phyloP scores from a whole-genome alignment of 2,888 invertebrate genomes.

The Drosophila demipolita region DNA sequence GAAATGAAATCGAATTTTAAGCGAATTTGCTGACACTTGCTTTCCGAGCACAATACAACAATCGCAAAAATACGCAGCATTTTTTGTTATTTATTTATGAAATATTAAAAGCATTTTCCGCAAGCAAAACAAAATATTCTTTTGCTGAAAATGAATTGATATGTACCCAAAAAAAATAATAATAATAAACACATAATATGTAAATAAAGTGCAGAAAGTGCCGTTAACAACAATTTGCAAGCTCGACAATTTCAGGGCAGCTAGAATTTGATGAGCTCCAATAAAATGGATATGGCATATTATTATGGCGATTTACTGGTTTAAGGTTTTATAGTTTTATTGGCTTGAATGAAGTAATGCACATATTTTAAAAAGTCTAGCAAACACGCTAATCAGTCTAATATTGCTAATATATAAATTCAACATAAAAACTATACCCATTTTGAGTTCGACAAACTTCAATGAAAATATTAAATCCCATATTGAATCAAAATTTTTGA shows the following conservation, averaged over 20 bases:
- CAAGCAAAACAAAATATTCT: slow-evolving; percentile 28
- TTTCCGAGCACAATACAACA: slow-evolving; percentile 19
- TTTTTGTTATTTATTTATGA: slow-evolving; percentile 9
- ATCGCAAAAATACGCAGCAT: slow-evolving; percentile 38
- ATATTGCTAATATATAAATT: slow-evolving; percentile 25
- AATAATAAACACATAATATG: background rate
- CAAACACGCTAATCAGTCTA: slow-evolving; percentile 6
- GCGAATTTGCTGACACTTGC: slow-evolving; percentile 44
- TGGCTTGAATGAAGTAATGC: background rate
- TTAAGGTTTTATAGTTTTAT: background rate
- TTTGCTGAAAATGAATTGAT: slow-evolving; percentile 20
- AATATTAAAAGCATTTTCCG: slow-evolving; percentile 22
- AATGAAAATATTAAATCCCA: background rate
- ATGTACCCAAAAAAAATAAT: slow-evolving; percentile 3
- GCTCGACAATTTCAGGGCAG: background rate
- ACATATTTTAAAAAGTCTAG: background rate
- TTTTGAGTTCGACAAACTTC: slow-evolving; percentile 23
- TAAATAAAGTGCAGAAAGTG: slow-evolving; percentile 6
- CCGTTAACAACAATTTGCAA: slow-evolving; percentile 9
- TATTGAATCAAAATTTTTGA: background rate
- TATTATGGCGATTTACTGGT: background rate
- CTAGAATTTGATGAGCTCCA: slow-evolving; percentile 12
- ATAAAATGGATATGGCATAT: background rate
- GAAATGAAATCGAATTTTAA: background rate
- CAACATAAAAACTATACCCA: slow-evolving; percentile 7